A percentile compares a stretch with the other conserved stretches of the same genome.
These are phyloP conservation scores for Molossus alvarezi DNA, from an alignment of 2,797 vertebrate species.

Conservation along the genomic window DNA sequence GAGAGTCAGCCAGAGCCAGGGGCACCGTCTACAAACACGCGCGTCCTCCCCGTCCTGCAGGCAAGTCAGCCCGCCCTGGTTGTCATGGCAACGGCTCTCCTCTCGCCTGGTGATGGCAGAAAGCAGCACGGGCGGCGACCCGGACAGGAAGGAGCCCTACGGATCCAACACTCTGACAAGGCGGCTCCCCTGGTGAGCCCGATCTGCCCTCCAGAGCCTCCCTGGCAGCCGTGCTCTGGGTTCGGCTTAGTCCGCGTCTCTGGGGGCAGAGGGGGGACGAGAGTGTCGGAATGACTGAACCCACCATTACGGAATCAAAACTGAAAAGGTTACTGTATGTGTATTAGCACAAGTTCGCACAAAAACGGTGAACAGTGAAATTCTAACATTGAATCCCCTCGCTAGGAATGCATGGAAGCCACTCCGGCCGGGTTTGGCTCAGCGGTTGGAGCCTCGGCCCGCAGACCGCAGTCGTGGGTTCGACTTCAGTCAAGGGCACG, in stretches of 20 bases:
- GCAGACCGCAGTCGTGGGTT: too few species aligned
- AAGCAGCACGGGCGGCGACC: constrained; percentile 40
- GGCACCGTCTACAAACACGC: neutral
- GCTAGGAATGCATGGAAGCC: neutral
- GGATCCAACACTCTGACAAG: constrained; percentile 70
- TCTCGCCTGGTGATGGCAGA: constrained; percentile 21
- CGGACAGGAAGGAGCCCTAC: constrained; percentile 67
- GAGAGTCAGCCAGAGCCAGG: constrained; percentile 59
- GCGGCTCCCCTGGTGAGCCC: constrained; percentile 57
- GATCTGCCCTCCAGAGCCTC: constrained; percentile 37
- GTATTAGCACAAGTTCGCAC: neutral
- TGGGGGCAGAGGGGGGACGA: too few species aligned
- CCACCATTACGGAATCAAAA: neutral
- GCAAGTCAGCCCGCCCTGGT: constrained; percentile 68
- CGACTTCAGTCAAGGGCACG: too few species aligned
- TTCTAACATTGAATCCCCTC: neutral
- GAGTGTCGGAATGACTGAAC: constrained; percentile 21
- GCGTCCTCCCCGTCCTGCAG: constrained; percentile 25
- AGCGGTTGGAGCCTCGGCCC: too few species aligned
- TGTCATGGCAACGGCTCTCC: constrained; percentile 75
- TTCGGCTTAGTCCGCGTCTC: neutral
- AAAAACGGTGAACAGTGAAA: neutral
- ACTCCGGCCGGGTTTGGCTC: too few species aligned
- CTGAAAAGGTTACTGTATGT: neutral
- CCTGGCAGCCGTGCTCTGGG: constrained; percentile 17